Evolutionary conservation across 2,113 vertebrate species (phyloP), one percentile per base, ranked within the genome.

Genomic region (Stercorarius parasiticus): DNA sequence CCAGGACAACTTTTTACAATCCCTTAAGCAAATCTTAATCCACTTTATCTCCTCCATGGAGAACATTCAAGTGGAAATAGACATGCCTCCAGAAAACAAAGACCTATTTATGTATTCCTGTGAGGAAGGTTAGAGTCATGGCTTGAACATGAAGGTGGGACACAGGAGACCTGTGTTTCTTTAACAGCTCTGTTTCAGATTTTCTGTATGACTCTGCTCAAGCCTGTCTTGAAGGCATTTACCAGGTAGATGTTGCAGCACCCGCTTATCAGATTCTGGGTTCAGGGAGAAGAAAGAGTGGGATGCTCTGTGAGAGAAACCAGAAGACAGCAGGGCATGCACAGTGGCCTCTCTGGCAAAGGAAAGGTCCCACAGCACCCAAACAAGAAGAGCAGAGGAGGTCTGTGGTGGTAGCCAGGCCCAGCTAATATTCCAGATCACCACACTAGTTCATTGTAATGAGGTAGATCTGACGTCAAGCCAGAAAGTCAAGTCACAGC

Each of bases 1-100:
- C 58, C 77, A 84, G 40, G 73, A 79, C 45, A 65, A 65, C 77
- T 34, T 93, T 93, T 90, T 81, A 85, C 40, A 91, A 85, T 89
- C 89, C 86, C 94, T 93, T 87, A 76, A 79, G 86, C 66, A 93
- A 94, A 87, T 91, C 58, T 97, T 95, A 91, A 95, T 89, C 83
- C 38, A 38, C 58, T 94, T 95, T 94, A 89, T 93, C 70, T 93
- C n/a, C 45, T 89, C 83, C 53, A 6, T 82, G 43, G 94, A 85
- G 81, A 85, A 69, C 62, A 85, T 91, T 91, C 52, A 94, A 93
- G 62, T 90, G 82, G 40, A 93, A 82, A 95, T 92, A 95, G 73
- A 73, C 22, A 25, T 73, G 43, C 30, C 53, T 85, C 42, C 40
- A 93, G 74, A 89, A 95, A 94, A 88, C 56, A 66, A 88, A 95